These are phyloP conservation scores for Gymnorhina tibicen DNA, from an alignment of 2,113 vertebrate species.

Conservation along the genomic window DNA sequence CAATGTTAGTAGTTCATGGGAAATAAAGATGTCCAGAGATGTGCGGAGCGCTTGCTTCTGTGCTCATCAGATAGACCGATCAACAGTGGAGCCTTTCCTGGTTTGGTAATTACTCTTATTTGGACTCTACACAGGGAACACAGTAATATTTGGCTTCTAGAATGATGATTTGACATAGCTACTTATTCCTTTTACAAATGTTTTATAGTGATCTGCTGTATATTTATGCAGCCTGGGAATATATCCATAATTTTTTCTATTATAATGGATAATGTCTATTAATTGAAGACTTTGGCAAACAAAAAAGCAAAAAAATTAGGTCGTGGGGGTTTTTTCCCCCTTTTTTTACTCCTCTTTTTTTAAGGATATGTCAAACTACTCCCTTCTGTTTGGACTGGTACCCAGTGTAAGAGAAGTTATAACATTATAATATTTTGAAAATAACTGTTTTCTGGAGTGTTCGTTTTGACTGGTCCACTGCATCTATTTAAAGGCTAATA, in stretches of 20 bases:
- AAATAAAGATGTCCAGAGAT: neutral
- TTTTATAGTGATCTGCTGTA: neutral
- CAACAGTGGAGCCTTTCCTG: neutral
- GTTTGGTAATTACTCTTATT: neutral
- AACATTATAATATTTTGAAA: neutral
- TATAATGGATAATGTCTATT: neutral
- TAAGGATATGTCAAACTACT: neutral
- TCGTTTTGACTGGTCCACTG: neutral
- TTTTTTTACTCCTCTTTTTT: fast-evolving
- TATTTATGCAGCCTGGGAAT: neutral
- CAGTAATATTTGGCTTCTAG: neutral
- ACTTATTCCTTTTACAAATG: neutral
- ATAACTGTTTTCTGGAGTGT: neutral
- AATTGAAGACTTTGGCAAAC: neutral
- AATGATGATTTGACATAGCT: neutral
- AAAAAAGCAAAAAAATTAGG: neutral
- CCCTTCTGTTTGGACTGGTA: neutral
- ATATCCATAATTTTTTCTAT: neutral
- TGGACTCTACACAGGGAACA: neutral
- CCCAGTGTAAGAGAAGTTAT: neutral
- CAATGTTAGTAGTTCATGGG: neutral
- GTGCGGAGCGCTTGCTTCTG: neutral
- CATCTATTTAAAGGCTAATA: neutral
- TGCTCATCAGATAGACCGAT: neutral
- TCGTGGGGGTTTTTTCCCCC: fast-evolving